A percentile compares a stretch with the other conserved stretches of the same genome.
Conservation (phyloP, 2,113 vertebrate genomes). For the Hydropotes inermis region DNA sequence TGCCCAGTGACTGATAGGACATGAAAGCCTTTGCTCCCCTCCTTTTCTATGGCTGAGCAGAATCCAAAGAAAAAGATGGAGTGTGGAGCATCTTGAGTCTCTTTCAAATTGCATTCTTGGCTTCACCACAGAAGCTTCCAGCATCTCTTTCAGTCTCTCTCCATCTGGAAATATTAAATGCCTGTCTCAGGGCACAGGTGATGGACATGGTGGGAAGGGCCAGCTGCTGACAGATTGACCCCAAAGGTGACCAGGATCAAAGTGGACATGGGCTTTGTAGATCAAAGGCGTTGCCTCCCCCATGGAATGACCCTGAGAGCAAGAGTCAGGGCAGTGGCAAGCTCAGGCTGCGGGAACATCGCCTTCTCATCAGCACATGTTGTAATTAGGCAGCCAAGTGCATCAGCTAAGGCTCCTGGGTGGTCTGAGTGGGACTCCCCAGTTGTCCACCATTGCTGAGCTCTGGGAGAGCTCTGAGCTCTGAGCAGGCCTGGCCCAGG, state of each 20-base stretch:
- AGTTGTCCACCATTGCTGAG: not conserved
- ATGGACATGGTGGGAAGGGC: constrained; percentile 40
- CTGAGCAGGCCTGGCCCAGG: not conserved
- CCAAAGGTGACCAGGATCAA: constrained; percentile 61
- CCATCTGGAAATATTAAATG: constrained; percentile 66
- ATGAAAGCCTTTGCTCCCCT: not conserved
- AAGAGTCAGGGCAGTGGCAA: not conserved
- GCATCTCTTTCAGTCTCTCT: not conserved
- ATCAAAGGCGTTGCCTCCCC: constrained; percentile 63
- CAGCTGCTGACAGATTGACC: constrained; percentile 53
- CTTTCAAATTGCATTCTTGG: not conserved
- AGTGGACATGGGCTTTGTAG: constrained; percentile 65
- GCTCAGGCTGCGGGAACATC: constrained; percentile 34
- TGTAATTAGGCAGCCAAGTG: constrained; percentile 49
- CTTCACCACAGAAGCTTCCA: not conserved
- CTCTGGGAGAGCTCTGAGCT: not conserved
- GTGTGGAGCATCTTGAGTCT: not conserved
- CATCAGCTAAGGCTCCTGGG: constrained; percentile 58
- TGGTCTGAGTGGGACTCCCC: constrained; percentile 53
- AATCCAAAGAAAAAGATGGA: not conserved
- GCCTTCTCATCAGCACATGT: not conserved
- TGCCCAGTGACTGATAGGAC: not conserved
- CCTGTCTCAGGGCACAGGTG: constrained; percentile 61
- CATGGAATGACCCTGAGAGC: not conserved
- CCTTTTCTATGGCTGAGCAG: not conserved